Conservation (phyloP, 2,113 vertebrate species). For the Callocephalon fimbriatum region DNA sequence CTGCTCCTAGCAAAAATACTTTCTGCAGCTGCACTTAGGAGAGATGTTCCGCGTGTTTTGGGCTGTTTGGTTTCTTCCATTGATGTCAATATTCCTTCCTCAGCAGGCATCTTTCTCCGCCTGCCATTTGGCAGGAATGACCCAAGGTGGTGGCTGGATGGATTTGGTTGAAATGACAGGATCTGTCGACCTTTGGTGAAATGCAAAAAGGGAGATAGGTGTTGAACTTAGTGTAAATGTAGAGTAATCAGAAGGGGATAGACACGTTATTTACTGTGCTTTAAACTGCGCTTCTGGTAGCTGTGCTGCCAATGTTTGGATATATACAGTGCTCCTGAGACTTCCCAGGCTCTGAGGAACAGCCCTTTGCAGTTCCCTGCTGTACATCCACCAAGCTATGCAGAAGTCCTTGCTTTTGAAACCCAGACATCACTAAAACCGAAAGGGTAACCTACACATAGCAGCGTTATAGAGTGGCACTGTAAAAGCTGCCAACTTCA, state of each 20-base stretch:
- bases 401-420: not conserved
- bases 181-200: not conserved
- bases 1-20: conserved; percentile 73
- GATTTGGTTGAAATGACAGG: not conserved
- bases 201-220: not conserved
- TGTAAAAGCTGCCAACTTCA: not conserved
- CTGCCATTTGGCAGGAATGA: not conserved
- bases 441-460: rapidly evolving
- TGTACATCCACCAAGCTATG: not conserved
- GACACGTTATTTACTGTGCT: not conserved
- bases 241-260: not conserved
- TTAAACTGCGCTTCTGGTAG: not conserved
- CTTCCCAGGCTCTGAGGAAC: not conserved
- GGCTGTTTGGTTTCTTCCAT: conserved; percentile 15
- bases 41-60: conserved; percentile 42
- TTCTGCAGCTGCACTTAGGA: conserved; percentile 68
- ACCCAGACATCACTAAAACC: rapidly evolving
- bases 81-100: not conserved
- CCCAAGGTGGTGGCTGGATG: not conserved
- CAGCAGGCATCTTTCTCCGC: not conserved
- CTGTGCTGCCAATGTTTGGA: not conserved
- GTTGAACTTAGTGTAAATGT: not conserved
- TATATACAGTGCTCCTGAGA: rapidly evolving
- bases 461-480: rapidly evolving
- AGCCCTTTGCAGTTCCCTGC: not conserved